Evolutionary conservation across 2,797 vertebrate genomes (phyloP), one percentile per base, ranked within the genome.

Genomic region (Anabas testudineus): DNA sequence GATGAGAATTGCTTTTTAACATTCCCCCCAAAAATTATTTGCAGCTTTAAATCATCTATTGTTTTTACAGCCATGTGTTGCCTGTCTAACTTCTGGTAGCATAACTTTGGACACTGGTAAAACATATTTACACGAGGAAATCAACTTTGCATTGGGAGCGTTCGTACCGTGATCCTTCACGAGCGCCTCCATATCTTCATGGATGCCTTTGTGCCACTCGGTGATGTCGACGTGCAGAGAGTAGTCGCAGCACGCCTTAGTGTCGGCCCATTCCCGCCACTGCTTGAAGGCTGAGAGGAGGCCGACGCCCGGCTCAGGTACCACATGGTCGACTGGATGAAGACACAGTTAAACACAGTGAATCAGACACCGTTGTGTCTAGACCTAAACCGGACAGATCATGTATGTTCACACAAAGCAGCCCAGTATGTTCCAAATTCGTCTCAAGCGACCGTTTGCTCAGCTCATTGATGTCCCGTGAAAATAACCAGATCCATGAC

Each of bases 161-260:
- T 8, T 22, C 89, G 64, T 91, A 99, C 98, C 98, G 0, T 99
- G 97, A 56, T 99, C 98, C 90, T 98, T 99, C 58, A 99, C 96
- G 16, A 99, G 94, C 0, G 95, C 81, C 87, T 99, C 98, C 97
- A 99, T 98, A 78, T 99, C 98, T 63, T 99, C 98, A 90, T 97
- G 96, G 63, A 99, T 91, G 0, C 98, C 98, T 74, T 94, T 96
- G 80, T 99, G 97, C 97, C 97, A 99, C 89, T 99, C 96, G 0
- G 95, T 99, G 93, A 99, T 95, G 83, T 99, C 97, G 79, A 99
- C 87, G 0, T 99, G 98, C 92, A 99, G 95, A 2, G 98, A 98
- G 89, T 98, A 99, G 91, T 99, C 98, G 0, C 98, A 99, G 94
- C 98, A 99, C 22, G 95, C 95, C 89, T 98, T 99, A 91, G 95